Evolutionary conservation across 2,797 vertebrate genomes (phyloP).

Genomic region (Gambelia wislizenii): DNA sequence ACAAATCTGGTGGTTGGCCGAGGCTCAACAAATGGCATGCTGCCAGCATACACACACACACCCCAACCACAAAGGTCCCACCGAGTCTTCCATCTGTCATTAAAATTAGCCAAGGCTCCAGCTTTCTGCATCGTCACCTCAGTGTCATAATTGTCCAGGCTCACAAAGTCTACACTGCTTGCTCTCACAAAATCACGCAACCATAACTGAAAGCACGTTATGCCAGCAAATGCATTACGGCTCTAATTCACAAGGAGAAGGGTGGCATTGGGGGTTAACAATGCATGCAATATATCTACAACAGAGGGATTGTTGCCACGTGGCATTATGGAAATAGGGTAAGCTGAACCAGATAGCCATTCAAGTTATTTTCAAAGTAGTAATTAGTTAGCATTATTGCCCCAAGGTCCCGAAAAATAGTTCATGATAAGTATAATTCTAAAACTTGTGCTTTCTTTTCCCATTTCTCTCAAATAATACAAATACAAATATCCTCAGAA

Average conservation of each 20-base stretch:
- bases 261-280: neutral
- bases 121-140: conserved; percentile 52
- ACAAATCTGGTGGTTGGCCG: conserved; percentile 78
- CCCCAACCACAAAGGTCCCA: conserved; percentile 63
- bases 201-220: conserved; percentile 56
- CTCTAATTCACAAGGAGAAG: neutral
- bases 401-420: neutral
- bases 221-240: conserved; percentile 23
- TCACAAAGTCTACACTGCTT: conserved; percentile 41
- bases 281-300: no score
- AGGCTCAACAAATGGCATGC: conserved; percentile 79
- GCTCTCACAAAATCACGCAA: conserved; percentile 61
- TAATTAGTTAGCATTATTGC: neutral
- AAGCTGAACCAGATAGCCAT: neutral
- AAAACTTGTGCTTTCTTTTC: neutral
- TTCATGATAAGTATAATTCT: neutral
- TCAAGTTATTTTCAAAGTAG: no score
- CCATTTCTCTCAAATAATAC: neutral
- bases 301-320: neutral
- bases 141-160: conserved; percentile 62
- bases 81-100: conserved; percentile 81
- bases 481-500: no score
- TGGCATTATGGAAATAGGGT: neutral
- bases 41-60: conserved; percentile 66
- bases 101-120: conserved; percentile 70